These are phyloP conservation scores for Wasmannia auropunctata DNA, from an alignment of 1,140 invertebrate species.

Conservation along the genomic window DNA sequence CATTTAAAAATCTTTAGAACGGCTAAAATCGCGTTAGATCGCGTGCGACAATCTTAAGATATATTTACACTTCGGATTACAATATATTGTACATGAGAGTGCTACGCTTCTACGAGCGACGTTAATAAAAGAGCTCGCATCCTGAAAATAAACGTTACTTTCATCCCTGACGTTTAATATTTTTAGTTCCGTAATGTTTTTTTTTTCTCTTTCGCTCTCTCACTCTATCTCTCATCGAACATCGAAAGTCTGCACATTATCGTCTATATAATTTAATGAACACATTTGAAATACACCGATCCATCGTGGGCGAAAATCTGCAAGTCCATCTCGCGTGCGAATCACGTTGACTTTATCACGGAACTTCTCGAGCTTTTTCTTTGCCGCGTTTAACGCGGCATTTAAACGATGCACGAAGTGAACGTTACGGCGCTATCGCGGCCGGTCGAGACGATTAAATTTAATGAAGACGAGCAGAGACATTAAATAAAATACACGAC, in stretches of 20 bases:
- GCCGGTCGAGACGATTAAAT: not conserved
- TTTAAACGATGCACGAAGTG: not conserved
- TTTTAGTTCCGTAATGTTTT: conserved; percentile 24
- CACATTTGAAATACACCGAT: conserved; percentile 57
- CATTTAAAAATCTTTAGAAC: conserved; percentile 20
- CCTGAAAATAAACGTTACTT: conserved; percentile 49
- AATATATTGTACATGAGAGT: not conserved
- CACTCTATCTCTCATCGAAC: conserved; percentile 43
- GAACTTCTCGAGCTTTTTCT: too few relatives aligned
- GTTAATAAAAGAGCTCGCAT: conserved; percentile 25
- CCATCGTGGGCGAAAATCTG: not conserved
- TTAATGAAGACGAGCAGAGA: conserved; percentile 18
- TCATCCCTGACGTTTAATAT: conserved; percentile 34
- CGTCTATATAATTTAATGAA: conserved; percentile 60
- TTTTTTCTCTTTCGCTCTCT: too few relatives aligned
- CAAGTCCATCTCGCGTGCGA: not conserved
- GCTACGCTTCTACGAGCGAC: conserved; percentile 1
- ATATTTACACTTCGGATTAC: not conserved
- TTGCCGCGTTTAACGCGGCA: not conserved
- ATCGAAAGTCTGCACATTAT: conserved; percentile 32
- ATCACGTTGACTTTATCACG: not conserved
- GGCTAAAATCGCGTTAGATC: not conserved
- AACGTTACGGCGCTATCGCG: conserved; percentile 16
- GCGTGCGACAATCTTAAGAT: conserved; percentile 7
- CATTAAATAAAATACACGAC: conserved; percentile 44